Percentiles rank a stretch among this genome's conserved stretches.
These are phyloP conservation scores for Onychomys leucogaster DNA, from an alignment of 2,797 vertebrate species.

Conservation along the genomic window DNA sequence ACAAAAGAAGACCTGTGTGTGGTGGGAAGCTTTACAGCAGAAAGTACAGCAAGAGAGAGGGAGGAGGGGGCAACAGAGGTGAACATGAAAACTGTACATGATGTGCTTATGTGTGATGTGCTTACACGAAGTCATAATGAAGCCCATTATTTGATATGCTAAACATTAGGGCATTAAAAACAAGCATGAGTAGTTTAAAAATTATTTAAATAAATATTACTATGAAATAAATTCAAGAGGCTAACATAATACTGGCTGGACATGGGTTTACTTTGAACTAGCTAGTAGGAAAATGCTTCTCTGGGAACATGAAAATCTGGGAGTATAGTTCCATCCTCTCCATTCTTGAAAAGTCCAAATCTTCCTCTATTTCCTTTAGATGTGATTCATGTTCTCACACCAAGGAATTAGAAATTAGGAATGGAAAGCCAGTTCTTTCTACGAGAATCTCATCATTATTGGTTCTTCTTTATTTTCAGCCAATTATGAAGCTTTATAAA, in stretches of 20 bases:
- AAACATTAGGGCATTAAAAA: neutral
- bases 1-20: neutral
- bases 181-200: neutral
- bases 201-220: neutral
- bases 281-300: neutral
- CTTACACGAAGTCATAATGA: neutral
- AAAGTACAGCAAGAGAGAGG: neutral
- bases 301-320: neutral
- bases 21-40: neutral
- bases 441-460: neutral
- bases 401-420: neutral
- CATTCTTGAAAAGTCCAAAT: neutral
- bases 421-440: neutral
- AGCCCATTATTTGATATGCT: neutral
- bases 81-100: neutral
- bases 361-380: neutral
- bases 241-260: neutral
- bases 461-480: neutral
- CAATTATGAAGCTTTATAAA: neutral
- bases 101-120: neutral
- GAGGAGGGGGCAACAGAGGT: neutral
- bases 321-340: neutral
- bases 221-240: neutral
- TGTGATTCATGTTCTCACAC: neutral
- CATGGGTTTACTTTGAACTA: neutral